Evolutionary conservation across 2,797 vertebrate species (phyloP).

Genomic region (Siniperca obscura): DNA sequence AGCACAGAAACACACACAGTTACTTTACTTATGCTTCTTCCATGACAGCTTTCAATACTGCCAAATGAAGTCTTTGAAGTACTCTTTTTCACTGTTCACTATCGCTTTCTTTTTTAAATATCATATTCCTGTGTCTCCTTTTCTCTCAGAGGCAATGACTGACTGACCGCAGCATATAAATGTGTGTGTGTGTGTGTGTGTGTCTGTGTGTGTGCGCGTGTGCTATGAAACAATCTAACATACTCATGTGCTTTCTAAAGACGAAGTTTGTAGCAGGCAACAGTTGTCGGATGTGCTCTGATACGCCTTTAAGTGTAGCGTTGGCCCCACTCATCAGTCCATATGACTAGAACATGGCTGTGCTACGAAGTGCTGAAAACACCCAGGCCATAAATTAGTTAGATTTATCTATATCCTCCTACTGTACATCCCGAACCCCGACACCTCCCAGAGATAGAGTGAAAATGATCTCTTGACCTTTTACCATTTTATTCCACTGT

Average conservation of each 20-base stretch:
- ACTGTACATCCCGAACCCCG: constrained; percentile 59
- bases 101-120: constrained; percentile 42
- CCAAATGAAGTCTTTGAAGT: constrained; percentile 37
- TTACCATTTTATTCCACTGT: constrained; percentile 77
- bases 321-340: constrained; percentile 59
- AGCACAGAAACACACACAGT: constrained; percentile 52
- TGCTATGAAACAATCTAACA: constrained; percentile 21
- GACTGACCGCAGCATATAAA: constrained; percentile 18
- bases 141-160: constrained; percentile 11
- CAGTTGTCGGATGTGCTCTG: constrained; percentile 68
- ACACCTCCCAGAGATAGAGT: constrained; percentile 65
- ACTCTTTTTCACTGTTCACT: constrained; percentile 18
- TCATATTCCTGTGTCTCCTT: constrained; percentile 27
- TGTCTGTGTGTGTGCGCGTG: background rate
- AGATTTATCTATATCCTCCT: constrained; percentile 74
- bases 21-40: constrained; percentile 52
- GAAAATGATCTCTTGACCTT: constrained; percentile 81
- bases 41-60: constrained; percentile 58
- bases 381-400: constrained; percentile 71
- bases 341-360: constrained; percentile 56
- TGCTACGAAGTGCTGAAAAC: constrained; percentile 76
- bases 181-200: background rate
- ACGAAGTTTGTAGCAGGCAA: constrained; percentile 40
- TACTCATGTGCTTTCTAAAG: constrained; percentile 46
- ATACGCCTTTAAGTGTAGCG: constrained; percentile 57